Percentiles rank a stretch among this genome's conserved stretches.
Conservation (phyloP, 2,888 invertebrate genomes). For the Bellardia pandia region DNA sequence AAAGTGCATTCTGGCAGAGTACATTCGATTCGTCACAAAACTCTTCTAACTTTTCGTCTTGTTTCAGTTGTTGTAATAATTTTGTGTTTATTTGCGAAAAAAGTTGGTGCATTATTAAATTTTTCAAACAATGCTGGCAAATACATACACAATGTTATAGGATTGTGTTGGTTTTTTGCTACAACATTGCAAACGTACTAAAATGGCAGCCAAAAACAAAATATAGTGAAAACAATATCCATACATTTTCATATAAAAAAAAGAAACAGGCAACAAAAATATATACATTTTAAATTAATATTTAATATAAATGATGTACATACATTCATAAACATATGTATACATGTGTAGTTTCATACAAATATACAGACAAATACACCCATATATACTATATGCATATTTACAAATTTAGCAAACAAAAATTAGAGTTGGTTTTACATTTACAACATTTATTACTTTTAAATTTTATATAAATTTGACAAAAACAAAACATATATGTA, state of each 20-base stretch:
- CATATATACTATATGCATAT: slow-evolving; percentile 5
- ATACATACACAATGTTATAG: not conserved
- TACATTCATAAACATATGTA: slow-evolving; percentile 7
- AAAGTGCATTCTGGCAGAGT: not conserved
- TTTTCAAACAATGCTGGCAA: slow-evolving; percentile 67
- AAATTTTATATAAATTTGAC: slow-evolving; percentile 44
- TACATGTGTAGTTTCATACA: slow-evolving; percentile 13
- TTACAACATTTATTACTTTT: slow-evolving; percentile 56
- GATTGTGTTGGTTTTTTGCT: not conserved
- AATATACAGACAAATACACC: not conserved
- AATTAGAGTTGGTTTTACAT: slow-evolving; percentile 58
- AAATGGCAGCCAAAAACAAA: slow-evolving; percentile 11
- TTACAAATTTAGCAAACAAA: slow-evolving; percentile 25
- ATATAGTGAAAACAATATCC: not conserved
- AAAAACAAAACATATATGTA: not conserved
- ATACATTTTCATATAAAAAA: not conserved
- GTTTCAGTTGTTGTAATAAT: slow-evolving; percentile 28
- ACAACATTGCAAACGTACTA: not conserved
- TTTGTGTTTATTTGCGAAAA: slow-evolving; percentile 42
- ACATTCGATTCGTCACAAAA: not conserved
- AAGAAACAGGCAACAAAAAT: slow-evolving; percentile 44
- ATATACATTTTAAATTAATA: slow-evolving; percentile 78
- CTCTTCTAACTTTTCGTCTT: not conserved
- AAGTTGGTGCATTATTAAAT: slow-evolving; percentile 71
- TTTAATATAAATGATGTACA: slow-evolving; percentile 78